phyloP scores from a whole-genome alignment of 2,113 vertebrate species.

The Nansenia antarctica region DNA sequence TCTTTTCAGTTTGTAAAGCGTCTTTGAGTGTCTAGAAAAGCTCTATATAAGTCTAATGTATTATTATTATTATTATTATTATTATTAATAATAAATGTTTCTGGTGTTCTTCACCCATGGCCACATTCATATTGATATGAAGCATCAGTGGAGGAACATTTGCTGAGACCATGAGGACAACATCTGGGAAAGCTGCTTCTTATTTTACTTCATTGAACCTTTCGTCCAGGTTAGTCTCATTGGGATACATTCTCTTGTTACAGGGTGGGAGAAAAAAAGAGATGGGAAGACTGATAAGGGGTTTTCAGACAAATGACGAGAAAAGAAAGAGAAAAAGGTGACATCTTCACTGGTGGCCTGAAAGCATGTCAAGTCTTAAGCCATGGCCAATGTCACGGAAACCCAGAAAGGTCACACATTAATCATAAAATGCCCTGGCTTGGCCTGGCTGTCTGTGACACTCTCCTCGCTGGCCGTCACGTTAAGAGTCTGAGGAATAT shows the following conservation, averaged over 20 bases:
- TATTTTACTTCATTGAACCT: too few species aligned
- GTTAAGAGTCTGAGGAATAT: neutral
- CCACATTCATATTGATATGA: neutral
- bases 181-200: too few species aligned
- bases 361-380: conserved; percentile 8
- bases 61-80: too few species aligned
- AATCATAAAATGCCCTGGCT: neutral
- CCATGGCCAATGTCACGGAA: conserved; percentile 3
- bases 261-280: neutral
- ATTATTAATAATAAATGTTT: too few species aligned
- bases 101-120: too few species aligned
- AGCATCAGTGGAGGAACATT: neutral
- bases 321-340: neutral
- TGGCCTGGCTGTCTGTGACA: neutral
- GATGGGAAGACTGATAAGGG: neutral
- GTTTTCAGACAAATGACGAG: neutral
- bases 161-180: too few species aligned
- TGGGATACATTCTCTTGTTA: neutral
- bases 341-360: neutral
- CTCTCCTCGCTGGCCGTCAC: conserved; percentile 5
- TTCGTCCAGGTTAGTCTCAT: too few species aligned
- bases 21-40: too few species aligned
- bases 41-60: too few species aligned
- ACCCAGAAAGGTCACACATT: neutral
- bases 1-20: too few species aligned